Base-by-base conservation (phyloP, 92 coral and sea anemone genomes). In the Galaxea fascicularis region DNA sequence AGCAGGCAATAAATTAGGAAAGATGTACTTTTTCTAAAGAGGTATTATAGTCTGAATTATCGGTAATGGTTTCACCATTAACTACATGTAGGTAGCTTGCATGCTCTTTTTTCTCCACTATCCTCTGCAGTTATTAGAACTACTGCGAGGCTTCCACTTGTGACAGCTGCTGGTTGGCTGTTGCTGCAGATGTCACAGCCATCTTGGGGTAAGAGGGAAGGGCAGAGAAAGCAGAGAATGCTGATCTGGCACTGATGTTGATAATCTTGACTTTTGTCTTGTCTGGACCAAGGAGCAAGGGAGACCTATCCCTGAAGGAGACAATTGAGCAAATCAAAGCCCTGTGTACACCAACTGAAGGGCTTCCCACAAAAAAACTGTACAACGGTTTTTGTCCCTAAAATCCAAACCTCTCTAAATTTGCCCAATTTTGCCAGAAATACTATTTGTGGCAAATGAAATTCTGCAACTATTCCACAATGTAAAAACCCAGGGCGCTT, bases 191-290 rank as follows among this genome's bases (percentile, higher is more conserved):
- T 4, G 80, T 74, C 30, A 83, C 82, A 1, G 87, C 87, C 91
- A 94, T 89, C 77, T 87, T 90, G 67, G 98, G 98, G 13, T 68
- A 80, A 27, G 99, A 96, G 1, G 99, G 99, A 52, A 96, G 74
- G 0, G 98, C 88, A 56, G 88, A 90, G 59, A 96, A 91, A 47
- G 93, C 94, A 8, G 95, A 91, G 73, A 90, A 90, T 4, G 93
- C 90, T 14, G 93, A 90, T 58, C 85, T 67, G 14, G 79, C 90
- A 77, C 79, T 87, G 44, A 94, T 95, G 59, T 83, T 88, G 53
- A 95, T 90, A 24, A 96, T 87, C 65, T 82, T 89, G 27, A 95
- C 98, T 53, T 95, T 96, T 0, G 96, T 82, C 88, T 93, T 93
- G 76, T 96, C 99, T 6, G 99, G 99, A 0, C 96, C 89, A 35